Conservation (phyloP, 2,888 invertebrate species). For the Calephelis perditalis region DNA sequence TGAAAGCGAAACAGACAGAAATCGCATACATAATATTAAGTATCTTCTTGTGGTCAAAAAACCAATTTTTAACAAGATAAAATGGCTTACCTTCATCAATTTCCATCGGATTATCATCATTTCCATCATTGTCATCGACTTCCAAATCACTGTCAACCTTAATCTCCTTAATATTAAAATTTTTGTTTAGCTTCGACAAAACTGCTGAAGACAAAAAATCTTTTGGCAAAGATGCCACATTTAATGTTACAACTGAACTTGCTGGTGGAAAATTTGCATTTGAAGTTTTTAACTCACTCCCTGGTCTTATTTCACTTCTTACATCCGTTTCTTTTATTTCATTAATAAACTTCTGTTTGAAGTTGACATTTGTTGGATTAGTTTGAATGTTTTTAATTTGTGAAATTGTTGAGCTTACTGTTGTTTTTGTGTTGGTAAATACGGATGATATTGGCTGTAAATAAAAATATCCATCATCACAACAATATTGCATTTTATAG, state of each 20-base stretch:
- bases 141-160: constrained; percentile 39
- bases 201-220: constrained; percentile 39
- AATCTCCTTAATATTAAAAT: constrained; percentile 21
- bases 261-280: not conserved
- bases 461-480: not conserved
- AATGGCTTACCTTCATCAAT: constrained; percentile 29
- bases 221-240: constrained; percentile 38
- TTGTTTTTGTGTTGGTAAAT: not conserved
- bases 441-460: constrained; percentile 12
- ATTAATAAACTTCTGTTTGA: not conserved
- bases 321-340: not conserved
- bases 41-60: no score
- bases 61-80: no score
- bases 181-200: constrained; percentile 27
- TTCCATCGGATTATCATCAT: constrained; percentile 29
- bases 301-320: not conserved
- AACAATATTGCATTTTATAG: no score
- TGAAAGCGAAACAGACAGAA: no score
- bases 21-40: no score
- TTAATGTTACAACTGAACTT: constrained; percentile 34
- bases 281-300: not conserved
- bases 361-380: not conserved
- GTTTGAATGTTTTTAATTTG: constrained; percentile 1
- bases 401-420: not conserved
- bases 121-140: constrained; percentile 41